These are phyloP conservation scores for Sebastes steindachneri DNA, from an alignment of 2,797 vertebrate genomes.

Conservation along the genomic window DNA sequence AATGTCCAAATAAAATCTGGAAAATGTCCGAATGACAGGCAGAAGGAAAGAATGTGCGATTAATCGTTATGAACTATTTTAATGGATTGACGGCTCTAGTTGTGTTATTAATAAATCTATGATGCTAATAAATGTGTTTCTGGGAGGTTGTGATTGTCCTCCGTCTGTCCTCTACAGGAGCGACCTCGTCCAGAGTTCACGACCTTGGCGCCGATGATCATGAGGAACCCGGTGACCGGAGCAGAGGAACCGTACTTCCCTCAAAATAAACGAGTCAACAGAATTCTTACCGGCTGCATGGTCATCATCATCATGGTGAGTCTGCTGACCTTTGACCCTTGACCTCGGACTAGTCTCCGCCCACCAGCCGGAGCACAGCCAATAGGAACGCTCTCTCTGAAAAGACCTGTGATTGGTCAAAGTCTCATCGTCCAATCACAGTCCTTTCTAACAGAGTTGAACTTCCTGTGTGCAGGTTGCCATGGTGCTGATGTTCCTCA, in stretches of 20 bases:
- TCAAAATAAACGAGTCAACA: constrained; percentile 64
- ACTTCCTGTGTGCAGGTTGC: constrained; percentile 64
- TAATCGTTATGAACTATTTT: too few relatives aligned
- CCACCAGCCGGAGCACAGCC: too few relatives aligned
- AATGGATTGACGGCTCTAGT: too few relatives aligned
- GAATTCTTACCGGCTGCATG: constrained; percentile 81
- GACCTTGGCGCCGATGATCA: constrained; percentile 81
- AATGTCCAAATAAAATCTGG: too few relatives aligned
- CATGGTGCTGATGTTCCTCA: constrained; percentile 80
- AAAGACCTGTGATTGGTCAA: too few relatives aligned
- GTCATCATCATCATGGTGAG: constrained; percentile 85
- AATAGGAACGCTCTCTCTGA: too few relatives aligned
- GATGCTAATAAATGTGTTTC: not conserved
- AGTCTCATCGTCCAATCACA: not conserved
- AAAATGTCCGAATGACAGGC: too few relatives aligned
- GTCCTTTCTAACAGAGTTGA: not conserved
- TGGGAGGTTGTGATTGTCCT: not conserved
- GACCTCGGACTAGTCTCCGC: not conserved
- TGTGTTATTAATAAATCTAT: not conserved
- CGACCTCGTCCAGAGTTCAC: constrained; percentile 85
- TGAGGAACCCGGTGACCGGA: constrained; percentile 84
- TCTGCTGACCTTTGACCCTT: not conserved
- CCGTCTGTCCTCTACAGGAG: constrained; percentile 66
- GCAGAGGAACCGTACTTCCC: constrained; percentile 86
- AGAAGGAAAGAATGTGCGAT: too few relatives aligned